Percentiles rank a stretch among this genome's conserved stretches.
Conservation (phyloP, 2,113 vertebrate genomes). For the Psettodes erumei region DNA sequence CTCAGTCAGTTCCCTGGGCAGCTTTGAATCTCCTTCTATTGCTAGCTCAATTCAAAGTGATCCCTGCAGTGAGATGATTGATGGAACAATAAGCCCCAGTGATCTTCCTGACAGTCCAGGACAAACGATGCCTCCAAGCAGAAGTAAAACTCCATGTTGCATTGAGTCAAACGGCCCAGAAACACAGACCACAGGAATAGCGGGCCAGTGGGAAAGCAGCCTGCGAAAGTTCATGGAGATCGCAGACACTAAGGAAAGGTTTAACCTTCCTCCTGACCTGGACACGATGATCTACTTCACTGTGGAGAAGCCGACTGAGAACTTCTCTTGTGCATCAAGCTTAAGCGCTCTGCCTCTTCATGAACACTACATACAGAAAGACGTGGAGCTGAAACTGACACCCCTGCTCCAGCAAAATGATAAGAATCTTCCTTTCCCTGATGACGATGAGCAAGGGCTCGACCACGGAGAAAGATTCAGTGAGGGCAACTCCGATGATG, state of each 20-base stretch:
- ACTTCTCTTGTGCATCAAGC: conserved; percentile 98
- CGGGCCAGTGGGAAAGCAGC: conserved; percentile 94
- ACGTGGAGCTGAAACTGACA: conserved; percentile 94
- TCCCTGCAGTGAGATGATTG: conserved; percentile 96
- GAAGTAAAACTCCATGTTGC: conserved; percentile 94
- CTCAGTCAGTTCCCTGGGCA: conserved; percentile 95
- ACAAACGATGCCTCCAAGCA: conserved; percentile 98
- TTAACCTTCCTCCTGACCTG: conserved; percentile 92
- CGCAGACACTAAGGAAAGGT: conserved; percentile 93
- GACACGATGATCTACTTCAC: conserved; percentile 98
- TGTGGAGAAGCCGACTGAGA: conserved; percentile 96
- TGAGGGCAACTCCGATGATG: conserved; percentile 88
- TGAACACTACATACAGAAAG: conserved; percentile 95
- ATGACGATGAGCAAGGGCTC: conserved; percentile 82
- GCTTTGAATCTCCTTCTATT: conserved; percentile 95
- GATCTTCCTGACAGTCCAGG: conserved; percentile 97
- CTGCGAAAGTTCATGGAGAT: conserved; percentile 96
- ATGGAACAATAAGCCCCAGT: conserved; percentile 95
- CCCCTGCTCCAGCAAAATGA: conserved; percentile 89
- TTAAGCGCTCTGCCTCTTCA: conserved; percentile 95
- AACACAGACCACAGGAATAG: conserved; percentile 83
- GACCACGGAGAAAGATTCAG: conserved; percentile 80
- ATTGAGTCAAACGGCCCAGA: conserved; percentile 84
- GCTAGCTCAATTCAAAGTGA: conserved; percentile 99
- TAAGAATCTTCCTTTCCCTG: conserved; percentile 78